A percentile compares a stretch with the other conserved stretches of the same genome.
These are phyloP conservation scores for Hydrozoanthus tunicans DNA, from an alignment of 64 coral and sea anemone genomes.

Conservation along the genomic window DNA sequence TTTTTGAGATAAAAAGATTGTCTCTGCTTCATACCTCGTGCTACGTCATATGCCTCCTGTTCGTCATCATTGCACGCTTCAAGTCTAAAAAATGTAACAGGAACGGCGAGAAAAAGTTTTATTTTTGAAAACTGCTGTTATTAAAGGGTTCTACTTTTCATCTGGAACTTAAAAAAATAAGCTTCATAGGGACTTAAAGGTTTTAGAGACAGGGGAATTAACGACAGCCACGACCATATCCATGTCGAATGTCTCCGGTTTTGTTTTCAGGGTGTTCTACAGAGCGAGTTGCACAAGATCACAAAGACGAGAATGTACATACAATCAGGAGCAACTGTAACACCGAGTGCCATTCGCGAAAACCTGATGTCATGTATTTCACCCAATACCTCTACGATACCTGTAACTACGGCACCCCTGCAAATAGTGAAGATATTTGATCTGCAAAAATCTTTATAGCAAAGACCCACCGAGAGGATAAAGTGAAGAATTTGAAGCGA, in stretches of 20 bases:
- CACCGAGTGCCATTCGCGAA: slow-evolving; percentile 14
- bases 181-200: too few relatives aligned
- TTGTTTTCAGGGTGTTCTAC: slow-evolving; percentile 34
- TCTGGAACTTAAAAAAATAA: too few relatives aligned
- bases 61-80: too few relatives aligned
- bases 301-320: neutral
- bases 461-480: slow-evolving; percentile 31
- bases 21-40: too few relatives aligned
- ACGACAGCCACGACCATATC: neutral
- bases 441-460: slow-evolving; percentile 25
- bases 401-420: slow-evolving; percentile 13
- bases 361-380: slow-evolving; percentile 46
- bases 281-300: slow-evolving; percentile 36
- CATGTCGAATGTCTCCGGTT: slow-evolving; percentile 26
- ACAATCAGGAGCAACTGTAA: slow-evolving; percentile 33
- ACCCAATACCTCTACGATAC: slow-evolving; percentile 36
- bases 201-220: neutral
- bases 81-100: too few relatives aligned
- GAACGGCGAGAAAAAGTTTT: too few relatives aligned
- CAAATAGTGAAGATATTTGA: slow-evolving; percentile 21
- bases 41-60: too few relatives aligned
- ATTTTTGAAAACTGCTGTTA: too few relatives aligned
- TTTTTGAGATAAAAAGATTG: too few relatives aligned
- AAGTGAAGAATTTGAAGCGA: slow-evolving; percentile 33
- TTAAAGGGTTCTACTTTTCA: too few relatives aligned